Conservation (phyloP, 37 sponge, comb jelly and placozoan species). For the Corticium candelabrum region DNA sequence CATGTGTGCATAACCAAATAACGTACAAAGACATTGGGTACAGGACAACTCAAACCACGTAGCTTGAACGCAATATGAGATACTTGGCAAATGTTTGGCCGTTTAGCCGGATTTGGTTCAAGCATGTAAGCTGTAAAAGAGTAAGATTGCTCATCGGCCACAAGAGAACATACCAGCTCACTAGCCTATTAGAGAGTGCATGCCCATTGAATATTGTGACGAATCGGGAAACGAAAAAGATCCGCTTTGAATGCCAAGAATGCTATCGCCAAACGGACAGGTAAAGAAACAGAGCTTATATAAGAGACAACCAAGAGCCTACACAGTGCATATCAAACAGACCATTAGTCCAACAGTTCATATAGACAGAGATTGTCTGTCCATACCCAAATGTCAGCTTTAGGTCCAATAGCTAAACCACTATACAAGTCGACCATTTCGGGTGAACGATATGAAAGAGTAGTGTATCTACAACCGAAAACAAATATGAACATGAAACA, state of each 20-base stretch:
- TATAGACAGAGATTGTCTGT: not conserved
- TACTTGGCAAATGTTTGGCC: conserved; percentile 67
- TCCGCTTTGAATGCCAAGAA: conserved; percentile 73
- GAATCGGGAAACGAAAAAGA: conserved; percentile 57
- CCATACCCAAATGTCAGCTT: conserved; percentile 90
- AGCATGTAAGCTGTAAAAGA: conserved; percentile 47
- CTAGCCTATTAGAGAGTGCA: conserved; percentile 71
- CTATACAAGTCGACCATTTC: conserved; percentile 91
- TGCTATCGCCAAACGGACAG: conserved; percentile 87
- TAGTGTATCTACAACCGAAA: conserved; percentile 82
- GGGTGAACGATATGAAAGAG: conserved; percentile 81
- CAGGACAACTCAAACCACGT: conserved; percentile 14
- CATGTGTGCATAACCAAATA: no score
- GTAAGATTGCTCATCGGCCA: not conserved
- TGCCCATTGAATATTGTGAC: conserved; percentile 41
- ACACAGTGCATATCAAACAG: not conserved
- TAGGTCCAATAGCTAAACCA: conserved; percentile 65
- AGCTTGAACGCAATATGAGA: conserved; percentile 22
- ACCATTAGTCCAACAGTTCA: not conserved
- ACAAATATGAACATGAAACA: no score
- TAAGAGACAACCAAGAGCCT: conserved; percentile 86
- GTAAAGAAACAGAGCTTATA: conserved; percentile 96
- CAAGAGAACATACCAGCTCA: not conserved
- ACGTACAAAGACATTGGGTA: no score
- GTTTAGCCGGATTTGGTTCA: conserved; percentile 25